Base-by-base conservation (phyloP, 2,113 vertebrate species). In the Serilophus lunatus region DNA sequence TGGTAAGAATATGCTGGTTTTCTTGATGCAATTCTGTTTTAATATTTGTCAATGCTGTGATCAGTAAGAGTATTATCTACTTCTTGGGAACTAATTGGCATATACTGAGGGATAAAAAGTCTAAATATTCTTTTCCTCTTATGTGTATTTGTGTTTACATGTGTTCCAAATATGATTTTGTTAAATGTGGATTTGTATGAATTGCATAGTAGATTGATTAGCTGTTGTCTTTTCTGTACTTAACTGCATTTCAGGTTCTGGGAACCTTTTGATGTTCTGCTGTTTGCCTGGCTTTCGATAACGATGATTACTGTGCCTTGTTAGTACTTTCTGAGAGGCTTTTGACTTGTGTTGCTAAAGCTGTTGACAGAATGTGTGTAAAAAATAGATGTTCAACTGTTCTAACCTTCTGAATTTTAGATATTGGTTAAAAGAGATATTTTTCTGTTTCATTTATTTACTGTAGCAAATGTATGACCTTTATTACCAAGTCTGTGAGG, bases 1-100 rank as follows among this genome's bases (percentile, higher is more conserved):
- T 99, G 99, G 99, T 99, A 97, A 98, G 98, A 63, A 53, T 65
- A 11, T 50, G 4, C 59, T 93, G 5, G 65, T 88, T 88, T 79
- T 96, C 50, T 60, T 91, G 15, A 44, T 95, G 54, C 63, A 74
- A 1, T 85, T 92, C 19, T 31, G 1, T 8, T 51, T 90, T 87
- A 91, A 14, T 90, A 5, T 68, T 31, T 60, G n/a, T 17, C 60
- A 59, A 17, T 87, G 35, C 19, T 74, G 17, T n/a, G 53, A 57
- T 88, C 16, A 74, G 9, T 44, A 59, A 7, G 54, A 77, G 10
- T 59, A 47, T 51, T 71, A n/a, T 26, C 40, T 88, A 45, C 15
- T 66, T 70, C 44, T 44, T 86, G 64, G 38, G n/a, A 89, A 20
- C 22, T 65, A n/a, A 22, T 38, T 78, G 9, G 38, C 1, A 0